Percentiles rank a stretch among this genome's conserved stretches.
Evolutionary conservation across 92 coral and sea anemone species (phyloP).

Genomic region (Epizoanthus stellaris): DNA sequence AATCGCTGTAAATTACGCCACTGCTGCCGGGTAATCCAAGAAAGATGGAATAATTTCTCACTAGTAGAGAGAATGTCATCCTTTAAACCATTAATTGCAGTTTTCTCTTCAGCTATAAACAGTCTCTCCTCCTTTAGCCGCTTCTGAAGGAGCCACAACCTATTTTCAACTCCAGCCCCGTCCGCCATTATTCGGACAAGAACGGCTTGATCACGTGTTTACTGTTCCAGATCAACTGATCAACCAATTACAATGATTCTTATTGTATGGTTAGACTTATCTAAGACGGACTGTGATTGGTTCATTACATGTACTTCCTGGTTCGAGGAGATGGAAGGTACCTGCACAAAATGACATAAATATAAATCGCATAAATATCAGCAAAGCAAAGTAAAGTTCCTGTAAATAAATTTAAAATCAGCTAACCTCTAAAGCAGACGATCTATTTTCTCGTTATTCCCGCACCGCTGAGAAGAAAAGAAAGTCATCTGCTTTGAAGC

Average conservation of each 20-base stretch:
- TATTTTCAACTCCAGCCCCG: slow-evolving; percentile 40
- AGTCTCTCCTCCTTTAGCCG: slow-evolving; percentile 86
- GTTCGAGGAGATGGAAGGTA: no score
- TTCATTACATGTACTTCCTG: no score
- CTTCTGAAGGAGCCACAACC: slow-evolving; percentile 87
- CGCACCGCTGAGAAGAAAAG: no score
- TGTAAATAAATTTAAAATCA: no score
- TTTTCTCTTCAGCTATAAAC: slow-evolving; percentile 86
- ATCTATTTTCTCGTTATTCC: no score
- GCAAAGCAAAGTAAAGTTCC: no score
- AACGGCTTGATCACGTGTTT: slow-evolving; percentile 25
- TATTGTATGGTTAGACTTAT: not conserved
- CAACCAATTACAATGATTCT: slow-evolving; percentile 30
- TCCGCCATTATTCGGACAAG: slow-evolving; percentile 83
- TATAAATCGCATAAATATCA: no score
- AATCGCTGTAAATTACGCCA: slow-evolving; percentile 84
- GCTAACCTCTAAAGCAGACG: no score
- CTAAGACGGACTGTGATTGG: no score
- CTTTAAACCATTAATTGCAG: slow-evolving; percentile 71
- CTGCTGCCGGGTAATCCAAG: slow-evolving; percentile 95
- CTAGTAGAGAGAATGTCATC: slow-evolving; percentile 80
- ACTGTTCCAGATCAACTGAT: not conserved
- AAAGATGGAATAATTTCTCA: slow-evolving; percentile 87
- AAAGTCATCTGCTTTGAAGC: no score
- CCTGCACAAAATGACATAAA: no score